Base-by-base conservation (phyloP, 2,797 vertebrate species). In the Fistularia commersonii region DNA sequence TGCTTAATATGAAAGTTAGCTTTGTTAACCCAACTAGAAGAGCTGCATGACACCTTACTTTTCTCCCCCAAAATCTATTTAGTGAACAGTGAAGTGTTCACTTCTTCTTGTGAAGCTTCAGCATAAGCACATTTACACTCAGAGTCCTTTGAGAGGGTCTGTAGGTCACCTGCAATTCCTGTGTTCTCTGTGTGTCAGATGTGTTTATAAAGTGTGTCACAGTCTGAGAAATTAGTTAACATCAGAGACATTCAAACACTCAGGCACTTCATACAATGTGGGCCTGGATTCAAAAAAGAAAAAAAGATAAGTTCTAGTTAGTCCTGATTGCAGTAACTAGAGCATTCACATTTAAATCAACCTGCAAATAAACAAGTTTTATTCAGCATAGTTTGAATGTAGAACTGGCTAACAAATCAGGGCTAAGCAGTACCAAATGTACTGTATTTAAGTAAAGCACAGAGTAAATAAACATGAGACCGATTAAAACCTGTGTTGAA, bases 91-190 rank as follows among this genome's bases (percentile, higher is more conserved):
- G n/a, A n/a, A n/a, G n/a, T n/a, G n/a, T n/a, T n/a, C n/a, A n/a
- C n/a, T n/a, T n/a, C n/a, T n/a, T n/a, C n/a, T 0, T 8, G 50
- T 58, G 42, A 50, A 55, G 64, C 52, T 60, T 50, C 57, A 33
- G 47, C 41, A 44, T 39, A 11, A 69, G 69, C 83, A 75, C 76
- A 76, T 85, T 83, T 76, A 79, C 53, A 49, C 33, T 4, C 37
- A 6, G 45, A 41, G 62, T 66, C 54, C 48, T 54, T 37, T 7
- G 32, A 60, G 45, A 49, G 59, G 66, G 62, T 31, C 36, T 44
- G 50, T 51, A 45, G 61, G 69, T 70, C 54, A 7, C 33, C 7
- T 31, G 37, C 6, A 15, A 52, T 31, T 36, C 32, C 65, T 66
- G 61, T 11, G 47, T 72, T 74, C 45, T 51, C 40, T 46, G 57